A percentile compares a stretch with the other conserved stretches of the same genome.
These are phyloP conservation scores for Lissocephala sabroskyi DNA, from an alignment of 2,888 invertebrate genomes.

Conservation along the genomic window DNA sequence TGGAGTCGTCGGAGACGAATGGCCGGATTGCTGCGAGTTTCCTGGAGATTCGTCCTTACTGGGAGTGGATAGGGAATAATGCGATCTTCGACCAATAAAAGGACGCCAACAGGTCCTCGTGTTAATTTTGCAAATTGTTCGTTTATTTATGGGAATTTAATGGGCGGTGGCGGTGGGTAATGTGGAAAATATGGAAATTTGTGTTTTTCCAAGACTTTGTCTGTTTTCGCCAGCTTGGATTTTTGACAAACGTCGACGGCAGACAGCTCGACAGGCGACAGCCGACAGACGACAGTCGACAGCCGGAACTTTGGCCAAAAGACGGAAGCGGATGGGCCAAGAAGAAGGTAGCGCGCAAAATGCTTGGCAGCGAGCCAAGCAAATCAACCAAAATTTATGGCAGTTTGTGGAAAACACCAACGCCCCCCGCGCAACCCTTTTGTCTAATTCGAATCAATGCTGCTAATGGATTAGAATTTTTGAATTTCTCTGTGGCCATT, in stretches of 20 bases:
- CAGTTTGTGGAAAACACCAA: too few species aligned
- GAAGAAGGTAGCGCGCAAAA: too few species aligned
- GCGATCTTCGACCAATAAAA: conserved; percentile 25
- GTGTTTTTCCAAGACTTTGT: conserved; percentile 9
- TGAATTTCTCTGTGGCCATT: not conserved
- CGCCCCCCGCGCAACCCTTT: too few species aligned
- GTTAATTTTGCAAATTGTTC: conserved; percentile 45
- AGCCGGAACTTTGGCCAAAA: too few species aligned
- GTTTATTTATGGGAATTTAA: conserved; percentile 44
- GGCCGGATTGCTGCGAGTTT: conserved; percentile 26
- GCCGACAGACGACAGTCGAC: conserved; percentile 22
- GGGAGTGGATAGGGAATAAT: conserved; percentile 35
- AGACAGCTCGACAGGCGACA: conserved; percentile 22
- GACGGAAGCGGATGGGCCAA: too few species aligned
- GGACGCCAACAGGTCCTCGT: conserved; percentile 31
- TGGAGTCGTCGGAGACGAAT: not conserved
- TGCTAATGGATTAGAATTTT: too few species aligned
- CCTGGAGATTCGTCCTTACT: conserved; percentile 34
- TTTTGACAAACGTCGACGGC: conserved; percentile 15
- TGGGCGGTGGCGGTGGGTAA: conserved; percentile 27
- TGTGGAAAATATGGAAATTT: conserved; percentile 46
- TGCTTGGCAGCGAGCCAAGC: too few species aligned
- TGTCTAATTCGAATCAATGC: too few species aligned
- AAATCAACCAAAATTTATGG: too few species aligned
- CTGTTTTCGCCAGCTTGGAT: conserved; percentile 10